Conservation (phyloP, 2,888 invertebrate genomes). For the Crioceris asparagi region DNA sequence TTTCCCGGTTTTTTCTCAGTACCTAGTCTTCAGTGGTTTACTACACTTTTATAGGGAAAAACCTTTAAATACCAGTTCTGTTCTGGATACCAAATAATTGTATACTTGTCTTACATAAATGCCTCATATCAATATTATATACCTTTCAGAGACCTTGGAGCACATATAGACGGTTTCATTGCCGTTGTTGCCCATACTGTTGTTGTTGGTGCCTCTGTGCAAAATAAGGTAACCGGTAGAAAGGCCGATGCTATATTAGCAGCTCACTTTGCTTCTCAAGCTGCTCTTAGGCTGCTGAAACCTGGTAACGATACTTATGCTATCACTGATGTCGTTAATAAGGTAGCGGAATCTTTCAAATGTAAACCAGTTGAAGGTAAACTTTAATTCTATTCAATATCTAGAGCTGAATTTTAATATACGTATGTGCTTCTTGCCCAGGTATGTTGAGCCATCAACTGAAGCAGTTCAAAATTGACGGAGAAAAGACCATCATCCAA, state of each 20-base stretch:
- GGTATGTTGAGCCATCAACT: constrained; percentile 86
- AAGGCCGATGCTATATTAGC: constrained; percentile 88
- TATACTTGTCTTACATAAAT: too few relatives aligned
- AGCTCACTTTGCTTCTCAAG: constrained; percentile 91
- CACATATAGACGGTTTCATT: constrained; percentile 97
- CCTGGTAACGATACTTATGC: constrained; percentile 82
- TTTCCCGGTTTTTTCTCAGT: too few relatives aligned
- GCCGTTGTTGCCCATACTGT: constrained; percentile 96
- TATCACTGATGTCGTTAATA: constrained; percentile 86
- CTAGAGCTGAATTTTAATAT: too few relatives aligned
- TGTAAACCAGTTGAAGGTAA: constrained; percentile 91
- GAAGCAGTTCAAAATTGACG: constrained; percentile 93
- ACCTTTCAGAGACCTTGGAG: constrained; percentile 78
- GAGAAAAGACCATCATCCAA: constrained; percentile 93
- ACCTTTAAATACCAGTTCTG: too few relatives aligned
- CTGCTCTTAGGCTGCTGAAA: constrained; percentile 84
- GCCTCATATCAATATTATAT: too few relatives aligned
- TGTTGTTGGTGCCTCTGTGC: constrained; percentile 68
- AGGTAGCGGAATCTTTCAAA: constrained; percentile 83
- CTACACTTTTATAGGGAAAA: too few relatives aligned
- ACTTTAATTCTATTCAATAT: background rate
- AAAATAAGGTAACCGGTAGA: constrained; percentile 64
- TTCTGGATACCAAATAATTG: too few relatives aligned
- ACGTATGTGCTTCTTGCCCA: constrained; percentile 3
- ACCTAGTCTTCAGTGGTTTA: too few relatives aligned